phyloP scores from a whole-genome alignment of 2,888 invertebrate species.

The Lordiphosa fenestrarum region DNA sequence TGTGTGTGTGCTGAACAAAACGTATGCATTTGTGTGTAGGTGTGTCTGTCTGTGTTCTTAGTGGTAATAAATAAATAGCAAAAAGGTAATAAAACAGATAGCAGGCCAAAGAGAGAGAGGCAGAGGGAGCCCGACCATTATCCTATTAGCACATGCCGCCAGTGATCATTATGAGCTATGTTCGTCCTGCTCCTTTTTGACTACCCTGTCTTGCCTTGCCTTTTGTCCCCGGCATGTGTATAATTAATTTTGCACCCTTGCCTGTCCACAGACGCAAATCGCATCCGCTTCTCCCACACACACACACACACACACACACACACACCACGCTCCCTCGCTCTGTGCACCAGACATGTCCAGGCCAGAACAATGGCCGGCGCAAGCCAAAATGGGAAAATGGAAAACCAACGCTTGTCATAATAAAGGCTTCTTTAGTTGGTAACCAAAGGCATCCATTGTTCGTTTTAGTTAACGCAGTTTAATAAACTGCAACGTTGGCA shows the following conservation, averaged over 20 bases:
- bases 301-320: too few species aligned
- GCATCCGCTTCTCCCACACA: too few species aligned
- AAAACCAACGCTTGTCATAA: too few species aligned
- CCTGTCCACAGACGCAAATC: too few species aligned
- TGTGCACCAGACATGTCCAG: too few species aligned
- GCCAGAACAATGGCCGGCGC: too few species aligned
- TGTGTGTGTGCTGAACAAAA: conserved; percentile 13
- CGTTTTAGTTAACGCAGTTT: too few species aligned
- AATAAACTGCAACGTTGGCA: too few species aligned
- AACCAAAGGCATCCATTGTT: too few species aligned
- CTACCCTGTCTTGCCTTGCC: not conserved
- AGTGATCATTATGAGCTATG: conserved; percentile 34
- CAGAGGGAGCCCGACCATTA: conserved; percentile 26
- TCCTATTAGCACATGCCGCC: conserved; percentile 40
- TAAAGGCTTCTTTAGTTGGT: too few species aligned
- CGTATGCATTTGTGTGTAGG: conserved; percentile 6
- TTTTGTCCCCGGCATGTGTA: conserved; percentile 34
- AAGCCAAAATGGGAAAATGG: too few species aligned
- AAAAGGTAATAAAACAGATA: conserved; percentile 45
- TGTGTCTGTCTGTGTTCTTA: conserved; percentile 19
- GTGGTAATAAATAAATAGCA: conserved; percentile 39
- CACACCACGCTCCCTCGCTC: too few species aligned
- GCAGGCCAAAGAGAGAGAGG: not conserved
- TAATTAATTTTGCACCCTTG: conserved; percentile 34
- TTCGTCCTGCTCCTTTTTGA: not conserved